Percentiles rank a stretch among this genome's conserved stretches.
Evolutionary conservation across 2,797 vertebrate genomes (phyloP).

Genomic region (Coranthus polyacanthus): DNA sequence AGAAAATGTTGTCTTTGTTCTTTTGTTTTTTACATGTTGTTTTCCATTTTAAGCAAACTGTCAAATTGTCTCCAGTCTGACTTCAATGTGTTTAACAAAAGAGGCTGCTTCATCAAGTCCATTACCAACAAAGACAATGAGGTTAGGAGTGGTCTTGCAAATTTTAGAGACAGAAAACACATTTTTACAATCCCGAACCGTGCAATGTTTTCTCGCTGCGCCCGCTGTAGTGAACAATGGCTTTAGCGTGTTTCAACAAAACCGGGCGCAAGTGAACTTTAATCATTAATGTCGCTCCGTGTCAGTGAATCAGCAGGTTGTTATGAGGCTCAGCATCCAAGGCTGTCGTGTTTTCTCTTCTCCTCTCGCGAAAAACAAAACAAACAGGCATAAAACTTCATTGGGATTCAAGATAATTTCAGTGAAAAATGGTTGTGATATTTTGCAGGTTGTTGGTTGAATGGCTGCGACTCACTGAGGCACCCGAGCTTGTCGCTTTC

Average conservation of each 20-base stretch:
- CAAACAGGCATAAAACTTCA: constrained; percentile 45
- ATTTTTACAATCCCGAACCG: constrained; percentile 21
- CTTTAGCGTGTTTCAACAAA: constrained; percentile 51
- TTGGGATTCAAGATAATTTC: constrained; percentile 50
- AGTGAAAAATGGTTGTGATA: constrained; percentile 58
- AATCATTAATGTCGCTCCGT: constrained; percentile 52
- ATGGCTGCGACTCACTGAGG: constrained; percentile 28
- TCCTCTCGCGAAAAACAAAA: constrained; percentile 5
- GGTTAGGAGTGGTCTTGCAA: constrained; percentile 20
- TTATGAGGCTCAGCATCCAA: constrained; percentile 30
- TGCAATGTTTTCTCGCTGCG: constrained; percentile 23
- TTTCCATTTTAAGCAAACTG: constrained; percentile 25
- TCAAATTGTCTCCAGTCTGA: constrained; percentile 22
- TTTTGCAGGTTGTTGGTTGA: constrained; percentile 48
- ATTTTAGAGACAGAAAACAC: constrained; percentile 23
- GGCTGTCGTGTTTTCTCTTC: neutral
- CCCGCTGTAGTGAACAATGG: constrained; percentile 44
- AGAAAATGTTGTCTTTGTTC: constrained; percentile 11
- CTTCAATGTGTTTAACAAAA: constrained; percentile 11
- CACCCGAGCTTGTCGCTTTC: constrained; percentile 20
- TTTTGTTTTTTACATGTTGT: constrained; percentile 32
- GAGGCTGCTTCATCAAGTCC: constrained; percentile 7
- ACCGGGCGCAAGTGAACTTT: constrained; percentile 36
- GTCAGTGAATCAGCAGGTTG: constrained; percentile 44
- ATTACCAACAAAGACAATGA: constrained; percentile 34